Base-by-base conservation (phyloP, 2,888 invertebrate species). In the Cephus nigrinus region DNA sequence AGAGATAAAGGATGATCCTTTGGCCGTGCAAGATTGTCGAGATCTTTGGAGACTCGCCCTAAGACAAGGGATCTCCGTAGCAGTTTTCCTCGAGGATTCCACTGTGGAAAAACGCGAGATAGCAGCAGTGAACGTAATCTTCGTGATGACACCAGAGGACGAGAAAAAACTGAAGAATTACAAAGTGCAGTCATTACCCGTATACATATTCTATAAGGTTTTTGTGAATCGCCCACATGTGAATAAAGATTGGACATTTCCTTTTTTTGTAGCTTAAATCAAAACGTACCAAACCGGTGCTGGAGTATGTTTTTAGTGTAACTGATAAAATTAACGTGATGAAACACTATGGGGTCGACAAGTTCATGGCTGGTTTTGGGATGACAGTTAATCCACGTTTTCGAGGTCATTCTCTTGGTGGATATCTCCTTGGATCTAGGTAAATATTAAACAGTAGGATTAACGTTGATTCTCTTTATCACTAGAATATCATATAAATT, bases 41-140 rank as follows among this genome's bases (percentile, higher is more conserved):
- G 33, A 34, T 3, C 15, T 91, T 30, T 92, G 91, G 90, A 35
- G 12, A 3, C 68, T 84, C 0, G 34, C 84, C 15, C 68, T 92
- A n/a, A 78, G 84, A 12, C 84, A 91, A 78, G 89, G 89, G 68
- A 78, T 90, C 12, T 82, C 87, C 3, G 80, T 92, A 35, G 90
- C 85, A 11, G 92, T 92, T 40, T 91, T 91, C 72, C 85, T 87
- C 55, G 88, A 91, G 33, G 85, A 90, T 81, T 85, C 85, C 0
- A 79, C 84, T 1, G 86, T 87, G 32, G 88, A 87, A 4, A 86
- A 90, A 79, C 86, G 89, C 1, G 84, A 88, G 75, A 82, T 92
- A 9, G 92, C 88, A 0, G 92, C 90, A n/a, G 75, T 87, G 5
- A 92, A 92, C 81, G 80, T 89, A 55, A 77, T 90, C 2, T 83